phyloP scores from a whole-genome alignment of 2,888 invertebrate genomes.

The Trichopoda pennipes region DNA sequence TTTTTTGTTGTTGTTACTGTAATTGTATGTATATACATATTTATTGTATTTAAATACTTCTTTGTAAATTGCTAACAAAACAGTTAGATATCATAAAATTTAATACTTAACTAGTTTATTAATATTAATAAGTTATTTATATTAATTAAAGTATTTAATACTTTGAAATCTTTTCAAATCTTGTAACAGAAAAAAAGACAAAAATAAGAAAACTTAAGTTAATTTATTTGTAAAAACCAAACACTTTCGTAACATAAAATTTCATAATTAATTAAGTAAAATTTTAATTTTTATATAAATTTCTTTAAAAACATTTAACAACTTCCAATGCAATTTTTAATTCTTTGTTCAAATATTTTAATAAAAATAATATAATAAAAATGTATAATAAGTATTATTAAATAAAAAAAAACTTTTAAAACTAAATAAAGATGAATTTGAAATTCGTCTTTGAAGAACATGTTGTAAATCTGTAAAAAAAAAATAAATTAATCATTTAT shows the following conservation, averaged over 20 bases:
- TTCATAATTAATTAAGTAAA: not conserved
- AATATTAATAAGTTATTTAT: constrained; percentile 13
- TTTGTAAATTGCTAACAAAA: not conserved
- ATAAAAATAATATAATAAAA: constrained; percentile 19
- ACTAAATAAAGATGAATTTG: not conserved
- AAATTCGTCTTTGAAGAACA: constrained; percentile 12
- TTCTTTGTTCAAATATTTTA: constrained; percentile 16
- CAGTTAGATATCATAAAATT: not conserved
- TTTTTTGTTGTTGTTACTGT: constrained; percentile 12
- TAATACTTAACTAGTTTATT: constrained; percentile 21
- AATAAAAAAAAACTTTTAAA: constrained; percentile 2
- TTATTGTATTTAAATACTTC: constrained; percentile 5
- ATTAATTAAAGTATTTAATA: constrained; percentile 50
- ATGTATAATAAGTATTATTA: not conserved
- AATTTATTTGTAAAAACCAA: too few species aligned
- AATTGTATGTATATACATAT: not conserved
- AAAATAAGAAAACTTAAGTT: not conserved
- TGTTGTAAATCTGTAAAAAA: constrained; percentile 61
- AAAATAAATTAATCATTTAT: constrained; percentile 16
- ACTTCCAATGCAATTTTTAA: constrained; percentile 29
- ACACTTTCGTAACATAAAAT: too few species aligned
- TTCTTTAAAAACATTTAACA: not conserved
- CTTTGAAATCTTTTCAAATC: constrained; percentile 5
- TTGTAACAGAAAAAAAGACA: not conserved
- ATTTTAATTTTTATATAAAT: not conserved